These are phyloP conservation scores for Elephantulus edwardii DNA, from an alignment of 2,113 vertebrate genomes.

Conservation along the genomic window DNA sequence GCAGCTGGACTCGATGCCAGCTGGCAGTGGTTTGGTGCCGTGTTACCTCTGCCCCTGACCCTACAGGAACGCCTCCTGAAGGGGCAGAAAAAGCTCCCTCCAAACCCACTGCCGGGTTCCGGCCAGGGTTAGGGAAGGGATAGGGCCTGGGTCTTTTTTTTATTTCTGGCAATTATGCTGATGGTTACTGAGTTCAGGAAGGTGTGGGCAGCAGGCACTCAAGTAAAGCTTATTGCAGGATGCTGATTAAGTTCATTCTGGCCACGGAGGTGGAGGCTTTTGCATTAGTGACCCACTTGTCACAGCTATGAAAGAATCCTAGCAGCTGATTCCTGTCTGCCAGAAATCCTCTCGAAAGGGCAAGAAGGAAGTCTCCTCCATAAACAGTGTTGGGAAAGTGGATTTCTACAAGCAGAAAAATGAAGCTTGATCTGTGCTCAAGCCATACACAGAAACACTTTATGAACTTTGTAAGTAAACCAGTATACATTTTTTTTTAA, in stretches of 20 bases:
- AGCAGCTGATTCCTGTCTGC: no score
- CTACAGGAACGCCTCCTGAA: accelerated
- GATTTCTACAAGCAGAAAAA: not conserved
- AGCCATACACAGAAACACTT: no score
- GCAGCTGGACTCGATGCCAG: not conserved
- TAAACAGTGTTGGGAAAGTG: not conserved
- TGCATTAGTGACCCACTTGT: not conserved
- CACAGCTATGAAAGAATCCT: not conserved
- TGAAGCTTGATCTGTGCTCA: not conserved
- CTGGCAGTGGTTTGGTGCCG: not conserved
- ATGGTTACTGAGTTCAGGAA: not conserved
- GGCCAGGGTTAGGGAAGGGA: not conserved
- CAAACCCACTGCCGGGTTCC: not conserved
- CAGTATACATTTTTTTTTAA: no score
- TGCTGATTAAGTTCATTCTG: not conserved
- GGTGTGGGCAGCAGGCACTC: not conserved
- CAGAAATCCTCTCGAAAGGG: not conserved
- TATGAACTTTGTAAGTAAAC: no score
- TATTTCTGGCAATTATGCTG: not conserved
- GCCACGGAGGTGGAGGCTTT: not conserved
- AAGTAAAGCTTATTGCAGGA: not conserved
- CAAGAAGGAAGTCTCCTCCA: not conserved
- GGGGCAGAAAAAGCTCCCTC: not conserved
- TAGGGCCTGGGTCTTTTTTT: not conserved
- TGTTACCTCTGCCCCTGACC: not conserved